Evolutionary conservation across 2,888 invertebrate species (phyloP), one percentile per base, ranked within the genome.

Genomic region (Patella depressa): DNA sequence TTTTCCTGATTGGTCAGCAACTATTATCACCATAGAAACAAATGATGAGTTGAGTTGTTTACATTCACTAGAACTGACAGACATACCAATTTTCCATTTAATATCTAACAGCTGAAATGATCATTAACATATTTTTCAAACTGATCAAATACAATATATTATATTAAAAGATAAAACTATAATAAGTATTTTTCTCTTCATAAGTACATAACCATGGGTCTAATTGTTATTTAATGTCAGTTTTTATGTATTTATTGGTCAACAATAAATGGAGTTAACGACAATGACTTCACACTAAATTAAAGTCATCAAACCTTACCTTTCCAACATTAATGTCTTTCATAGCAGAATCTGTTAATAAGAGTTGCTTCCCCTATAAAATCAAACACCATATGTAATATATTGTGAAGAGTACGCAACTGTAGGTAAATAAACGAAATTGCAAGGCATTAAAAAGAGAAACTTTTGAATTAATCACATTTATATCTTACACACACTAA

Each of bases 81-180:
- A 87, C 77, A 89, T 76, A 2, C 88, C 88, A 45, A 89, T 75
- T 76, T 88, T 89, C 89, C 89, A 89, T 79, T 87, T 84, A 29
- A 89, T 78, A 77, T 87, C 87, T 73, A 88, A 77, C 4, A 88
- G 87, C 96, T 96, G 4, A 92, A 93, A 80, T 94, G 24, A 70
- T 65, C 5, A 59, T 65, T 65, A 14, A 65, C 15, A 65, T 65
- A 14, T 19, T n/a, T 1, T 19, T n/a, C 5, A 19, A 19, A 19
- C 11, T 14, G 9, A 65, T 9, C 24, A 24, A 5, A 24, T 11
- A 15, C 19, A 24, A 65, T 65, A n/a, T 11, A 24, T n/a, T 19
- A 19, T 65, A 19, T 11, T 65, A 19, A 19, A 29, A 29, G 2
- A 2, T 17, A 59, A 59, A 17, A 19, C 17, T 59, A 15, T 15